Percentiles rank a stretch among this genome's conserved stretches.
phyloP scores from a whole-genome alignment of 2,113 vertebrate species.

The Macrotus californicus region DNA sequence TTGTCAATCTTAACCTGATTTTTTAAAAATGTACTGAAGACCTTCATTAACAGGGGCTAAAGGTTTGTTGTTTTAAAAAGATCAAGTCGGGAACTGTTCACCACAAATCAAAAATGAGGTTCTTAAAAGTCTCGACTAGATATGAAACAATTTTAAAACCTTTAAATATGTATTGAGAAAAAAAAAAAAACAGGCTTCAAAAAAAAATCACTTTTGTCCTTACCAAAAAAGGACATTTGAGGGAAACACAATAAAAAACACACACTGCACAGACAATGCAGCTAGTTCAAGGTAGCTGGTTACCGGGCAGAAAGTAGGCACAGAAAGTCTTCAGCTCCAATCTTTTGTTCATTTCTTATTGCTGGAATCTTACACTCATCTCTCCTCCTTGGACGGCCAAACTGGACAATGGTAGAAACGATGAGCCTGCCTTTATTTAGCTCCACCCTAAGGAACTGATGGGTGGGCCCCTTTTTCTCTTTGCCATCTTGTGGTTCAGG shows the following conservation, averaged over 20 bases:
- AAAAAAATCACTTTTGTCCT: neutral
- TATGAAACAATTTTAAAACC: neutral
- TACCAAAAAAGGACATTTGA: neutral
- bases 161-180: neutral
- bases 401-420: neutral
- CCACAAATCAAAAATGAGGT: neutral
- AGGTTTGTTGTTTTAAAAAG: conserved; percentile 83
- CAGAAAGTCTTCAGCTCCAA: neutral
- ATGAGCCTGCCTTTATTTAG: neutral
- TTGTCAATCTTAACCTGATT: neutral
- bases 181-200: neutral
- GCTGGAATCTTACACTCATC: neutral
- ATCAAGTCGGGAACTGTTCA: neutral
- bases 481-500: neutral
- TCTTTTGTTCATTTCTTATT: neutral
- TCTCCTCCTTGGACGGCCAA: neutral
- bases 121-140: neutral
- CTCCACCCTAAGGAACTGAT: neutral
- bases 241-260: neutral
- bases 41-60: conserved; percentile 87
- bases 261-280: neutral
- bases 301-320: neutral
- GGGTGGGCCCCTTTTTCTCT: neutral
- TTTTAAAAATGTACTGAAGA: conserved; percentile 76
- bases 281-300: neutral